Evolutionary conservation across 2,797 vertebrate genomes (phyloP).

Genomic region (Pteropus rufus): DNA sequence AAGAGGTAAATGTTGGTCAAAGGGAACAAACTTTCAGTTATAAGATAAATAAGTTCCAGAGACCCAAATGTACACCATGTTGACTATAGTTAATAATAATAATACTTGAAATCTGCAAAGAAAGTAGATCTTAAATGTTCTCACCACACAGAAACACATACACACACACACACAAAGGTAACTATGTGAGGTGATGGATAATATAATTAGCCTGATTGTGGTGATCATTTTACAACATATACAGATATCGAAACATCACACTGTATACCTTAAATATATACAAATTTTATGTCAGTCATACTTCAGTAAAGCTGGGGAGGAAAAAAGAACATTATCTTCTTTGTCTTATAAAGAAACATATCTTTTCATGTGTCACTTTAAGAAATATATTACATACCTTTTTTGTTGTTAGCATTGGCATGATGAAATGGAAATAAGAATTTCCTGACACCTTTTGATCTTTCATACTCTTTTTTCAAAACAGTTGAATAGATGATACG

Average conservation of each 20-base stretch:
- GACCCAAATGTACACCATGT: neutral
- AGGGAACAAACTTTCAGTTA: neutral
- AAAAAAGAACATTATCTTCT: neutral
- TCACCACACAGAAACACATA: neutral
- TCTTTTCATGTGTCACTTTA: neutral
- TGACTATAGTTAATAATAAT: neutral
- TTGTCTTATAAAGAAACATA: neutral
- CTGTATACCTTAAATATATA: neutral
- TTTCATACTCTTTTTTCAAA: conserved; percentile 59
- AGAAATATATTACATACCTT: conserved; percentile 46
- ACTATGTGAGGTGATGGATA: neutral
- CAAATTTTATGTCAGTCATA: neutral
- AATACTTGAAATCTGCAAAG: neutral
- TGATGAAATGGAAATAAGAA: conserved; percentile 56
- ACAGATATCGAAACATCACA: neutral
- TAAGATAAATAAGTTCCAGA: neutral
- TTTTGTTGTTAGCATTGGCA: conserved; percentile 9
- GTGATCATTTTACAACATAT: neutral
- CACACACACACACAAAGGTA: neutral
- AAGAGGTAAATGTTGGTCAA: neutral
- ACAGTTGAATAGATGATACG: conserved; percentile 79
- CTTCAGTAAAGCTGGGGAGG: neutral
- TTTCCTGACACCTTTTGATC: conserved; percentile 52
- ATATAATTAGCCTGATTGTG: neutral
- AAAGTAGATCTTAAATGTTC: neutral